A percentile compares a stretch with the other conserved stretches of the same genome.
phyloP scores from a whole-genome alignment of 1,140 invertebrate species.

The Ooceraea biroi region DNA sequence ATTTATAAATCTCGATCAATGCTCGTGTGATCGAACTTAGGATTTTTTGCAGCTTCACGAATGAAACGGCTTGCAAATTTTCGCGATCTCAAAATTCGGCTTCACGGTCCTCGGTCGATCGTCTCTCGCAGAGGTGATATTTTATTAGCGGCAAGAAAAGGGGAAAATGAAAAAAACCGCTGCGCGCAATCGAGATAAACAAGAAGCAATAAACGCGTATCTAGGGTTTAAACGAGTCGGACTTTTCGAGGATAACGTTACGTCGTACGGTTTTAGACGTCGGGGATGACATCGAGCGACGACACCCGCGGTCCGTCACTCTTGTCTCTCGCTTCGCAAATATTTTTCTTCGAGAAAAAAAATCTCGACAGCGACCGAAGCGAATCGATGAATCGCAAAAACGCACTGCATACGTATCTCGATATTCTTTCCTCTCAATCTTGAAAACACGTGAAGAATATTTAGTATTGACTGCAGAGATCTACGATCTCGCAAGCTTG shows the following conservation, averaged over 20 bases:
- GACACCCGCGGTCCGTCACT: neutral
- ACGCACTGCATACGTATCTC: neutral
- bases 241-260: neutral
- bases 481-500: neutral
- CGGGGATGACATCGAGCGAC: neutral
- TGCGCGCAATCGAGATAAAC: slow-evolving; percentile 24
- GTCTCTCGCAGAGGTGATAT: slow-evolving; percentile 54
- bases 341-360: neutral
- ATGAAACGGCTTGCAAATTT: neutral
- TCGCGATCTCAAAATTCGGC: neutral
- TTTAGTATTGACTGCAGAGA: neutral
- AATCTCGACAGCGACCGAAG: slow-evolving; percentile 19
- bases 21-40: too few relatives aligned
- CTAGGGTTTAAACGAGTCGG: neutral
- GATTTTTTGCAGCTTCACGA: neutral
- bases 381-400: slow-evolving; percentile 27
- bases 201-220: neutral
- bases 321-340: slow-evolving; percentile 23
- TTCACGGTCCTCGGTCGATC: neutral
- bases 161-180: slow-evolving; percentile 46
- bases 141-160: slow-evolving; percentile 54
- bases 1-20: too few relatives aligned
- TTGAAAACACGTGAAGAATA: slow-evolving; percentile 3
- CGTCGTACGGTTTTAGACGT: slow-evolving; percentile 11
- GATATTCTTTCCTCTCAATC: neutral